A percentile compares a stretch with the other conserved stretches of the same genome.
phyloP scores from a whole-genome alignment of 1,140 invertebrate species.

The Atta texana region DNA sequence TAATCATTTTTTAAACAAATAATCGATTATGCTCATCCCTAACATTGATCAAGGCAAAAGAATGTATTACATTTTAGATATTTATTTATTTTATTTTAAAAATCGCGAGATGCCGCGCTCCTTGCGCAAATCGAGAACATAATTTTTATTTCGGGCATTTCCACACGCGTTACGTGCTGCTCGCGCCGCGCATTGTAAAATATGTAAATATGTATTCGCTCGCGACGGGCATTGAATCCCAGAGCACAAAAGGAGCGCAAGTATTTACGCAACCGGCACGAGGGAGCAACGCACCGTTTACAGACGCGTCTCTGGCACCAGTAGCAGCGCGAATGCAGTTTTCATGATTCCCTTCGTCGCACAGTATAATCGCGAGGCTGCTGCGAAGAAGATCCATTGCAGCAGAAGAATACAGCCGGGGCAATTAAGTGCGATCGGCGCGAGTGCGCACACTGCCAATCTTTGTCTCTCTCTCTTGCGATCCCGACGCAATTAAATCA shows the following conservation, averaged over 20 bases:
- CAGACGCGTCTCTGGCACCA: constrained; percentile 20
- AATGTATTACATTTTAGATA: neutral
- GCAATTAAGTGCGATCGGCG: constrained; percentile 65
- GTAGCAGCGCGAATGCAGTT: constrained; percentile 47
- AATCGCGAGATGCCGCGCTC: neutral
- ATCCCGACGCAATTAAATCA: constrained; percentile 84
- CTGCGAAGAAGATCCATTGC: constrained; percentile 9
- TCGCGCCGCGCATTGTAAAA: constrained; percentile 53
- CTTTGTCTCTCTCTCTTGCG: constrained; percentile 79
- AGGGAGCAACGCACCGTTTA: constrained; percentile 61
- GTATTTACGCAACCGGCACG: constrained; percentile 61
- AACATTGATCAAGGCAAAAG: too few species aligned
- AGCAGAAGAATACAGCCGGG: constrained; percentile 42
- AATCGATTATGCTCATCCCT: too few species aligned
- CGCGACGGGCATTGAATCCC: constrained; percentile 34
- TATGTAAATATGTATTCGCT: constrained; percentile 59
- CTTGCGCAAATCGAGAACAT: neutral
- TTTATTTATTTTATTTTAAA: neutral
- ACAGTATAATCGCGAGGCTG: neutral
- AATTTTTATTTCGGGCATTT: constrained; percentile 60
- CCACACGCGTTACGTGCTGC: constrained; percentile 17
- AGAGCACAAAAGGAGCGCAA: constrained; percentile 41
- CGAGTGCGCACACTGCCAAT: constrained; percentile 74
- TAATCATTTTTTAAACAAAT: too few species aligned
- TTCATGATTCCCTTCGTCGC: constrained; percentile 43